Percentiles rank a stretch among this genome's conserved stretches.
These are phyloP conservation scores for Macrosoma leucophasiata DNA, from an alignment of 2,888 invertebrate genomes.

Conservation along the genomic window DNA sequence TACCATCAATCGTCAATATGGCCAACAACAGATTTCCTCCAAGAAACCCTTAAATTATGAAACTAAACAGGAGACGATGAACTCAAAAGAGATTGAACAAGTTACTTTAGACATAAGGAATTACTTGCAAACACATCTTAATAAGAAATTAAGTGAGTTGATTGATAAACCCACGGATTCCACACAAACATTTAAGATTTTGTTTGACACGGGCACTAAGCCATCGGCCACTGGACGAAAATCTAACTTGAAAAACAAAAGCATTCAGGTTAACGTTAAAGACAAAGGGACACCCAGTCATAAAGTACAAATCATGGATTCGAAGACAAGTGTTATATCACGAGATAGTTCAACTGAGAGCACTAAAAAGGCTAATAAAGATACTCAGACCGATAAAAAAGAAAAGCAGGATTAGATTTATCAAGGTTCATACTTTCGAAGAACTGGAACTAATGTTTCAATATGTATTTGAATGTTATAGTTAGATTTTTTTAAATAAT, in stretches of 20 bases:
- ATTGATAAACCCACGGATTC: too few species aligned
- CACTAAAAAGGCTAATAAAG: conserved; percentile 28
- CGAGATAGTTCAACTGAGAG: conserved; percentile 10
- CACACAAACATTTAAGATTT: too few species aligned
- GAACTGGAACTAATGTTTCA: too few species aligned
- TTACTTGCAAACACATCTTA: too few species aligned
- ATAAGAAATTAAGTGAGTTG: too few species aligned
- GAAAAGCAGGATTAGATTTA: conserved; percentile 50
- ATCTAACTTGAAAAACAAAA: conserved; percentile 37
- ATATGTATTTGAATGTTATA: too few species aligned
- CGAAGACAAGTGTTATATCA: conserved; percentile 17
- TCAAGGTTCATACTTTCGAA: too few species aligned
- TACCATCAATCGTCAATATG: conserved; percentile 31
- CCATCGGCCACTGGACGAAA: conserved; percentile 23
- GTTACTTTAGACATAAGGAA: too few species aligned
- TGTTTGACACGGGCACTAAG: not conserved
- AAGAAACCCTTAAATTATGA: too few species aligned
- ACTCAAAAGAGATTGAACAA: too few species aligned
- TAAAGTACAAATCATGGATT: conserved; percentile 37
- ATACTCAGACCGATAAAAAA: conserved; percentile 40
- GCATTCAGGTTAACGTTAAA: conserved; percentile 34
- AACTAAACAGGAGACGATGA: too few species aligned
- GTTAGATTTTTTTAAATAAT: too few species aligned
- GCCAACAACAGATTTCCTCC: conserved; percentile 30
- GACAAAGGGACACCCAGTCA: conserved; percentile 16